Percentiles rank a stretch among this genome's conserved stretches.
Conservation (phyloP, 2,888 invertebrate species). For the Ceratothoa steindachneri region DNA sequence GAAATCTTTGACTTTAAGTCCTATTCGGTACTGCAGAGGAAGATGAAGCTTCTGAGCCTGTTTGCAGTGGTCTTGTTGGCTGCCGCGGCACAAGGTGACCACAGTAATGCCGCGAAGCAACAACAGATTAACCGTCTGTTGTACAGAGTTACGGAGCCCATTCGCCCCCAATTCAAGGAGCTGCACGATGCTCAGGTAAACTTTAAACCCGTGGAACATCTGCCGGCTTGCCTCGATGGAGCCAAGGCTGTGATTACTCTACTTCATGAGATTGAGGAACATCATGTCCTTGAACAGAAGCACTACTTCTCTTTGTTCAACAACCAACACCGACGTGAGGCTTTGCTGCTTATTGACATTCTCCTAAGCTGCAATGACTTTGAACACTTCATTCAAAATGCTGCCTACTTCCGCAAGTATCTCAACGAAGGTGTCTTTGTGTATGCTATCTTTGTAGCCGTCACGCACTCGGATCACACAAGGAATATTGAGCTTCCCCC, state of each 20-base stretch:
- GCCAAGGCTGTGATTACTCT: slow-evolving; percentile 19
- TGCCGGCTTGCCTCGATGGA: slow-evolving; percentile 15
- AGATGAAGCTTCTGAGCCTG: slow-evolving; percentile 9
- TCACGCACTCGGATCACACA: slow-evolving; percentile 48
- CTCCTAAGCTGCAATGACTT: slow-evolving; percentile 48
- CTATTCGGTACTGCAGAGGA: neutral
- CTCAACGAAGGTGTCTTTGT: slow-evolving; percentile 51
- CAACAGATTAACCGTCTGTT: slow-evolving; percentile 32
- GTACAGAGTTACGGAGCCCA: slow-evolving; percentile 25
- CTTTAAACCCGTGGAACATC: slow-evolving; percentile 18
- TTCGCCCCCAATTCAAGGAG: slow-evolving; percentile 11
- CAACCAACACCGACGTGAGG: slow-evolving; percentile 46
- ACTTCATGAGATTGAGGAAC: slow-evolving; percentile 20
- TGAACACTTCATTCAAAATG: slow-evolving; percentile 48
- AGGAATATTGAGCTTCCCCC: slow-evolving; percentile 50
- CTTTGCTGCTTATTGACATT: slow-evolving; percentile 48
- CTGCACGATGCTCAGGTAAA: slow-evolving; percentile 12
- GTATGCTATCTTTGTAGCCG: slow-evolving; percentile 50
- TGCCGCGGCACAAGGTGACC: neutral
- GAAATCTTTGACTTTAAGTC: neutral
- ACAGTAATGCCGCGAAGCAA: slow-evolving; percentile 23
- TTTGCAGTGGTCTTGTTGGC: neutral
- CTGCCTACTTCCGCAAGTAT: slow-evolving; percentile 54
- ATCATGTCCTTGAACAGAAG: slow-evolving; percentile 24
- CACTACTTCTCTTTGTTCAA: slow-evolving; percentile 49